These are phyloP conservation scores for Theonella swinhoei DNA, from an alignment of 37 sponge, comb jelly and placozoan genomes.

Conservation along the genomic window DNA sequence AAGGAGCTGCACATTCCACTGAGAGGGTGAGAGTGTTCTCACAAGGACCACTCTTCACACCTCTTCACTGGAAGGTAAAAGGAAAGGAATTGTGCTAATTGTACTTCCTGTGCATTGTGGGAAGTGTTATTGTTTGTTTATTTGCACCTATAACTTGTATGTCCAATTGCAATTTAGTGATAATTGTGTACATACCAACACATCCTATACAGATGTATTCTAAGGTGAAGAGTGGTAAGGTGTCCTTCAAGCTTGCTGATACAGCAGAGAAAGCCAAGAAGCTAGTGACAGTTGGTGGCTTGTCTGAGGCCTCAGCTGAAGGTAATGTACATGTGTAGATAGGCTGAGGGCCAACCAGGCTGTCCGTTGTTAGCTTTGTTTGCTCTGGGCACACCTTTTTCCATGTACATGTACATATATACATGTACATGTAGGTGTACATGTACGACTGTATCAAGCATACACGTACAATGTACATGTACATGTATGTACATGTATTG, in stretches of 20 bases:
- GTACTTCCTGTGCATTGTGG: no score
- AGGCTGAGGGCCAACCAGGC: neutral
- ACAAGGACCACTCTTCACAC: no score
- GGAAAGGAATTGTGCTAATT: no score
- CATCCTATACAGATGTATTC: constrained; percentile 84
- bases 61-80: no score
- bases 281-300: constrained; percentile 73
- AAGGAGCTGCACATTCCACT: no score
- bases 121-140: no score
- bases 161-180: no score
- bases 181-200: no score
- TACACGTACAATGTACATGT: neutral
- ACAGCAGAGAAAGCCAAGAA: constrained; percentile 82
- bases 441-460: neutral
- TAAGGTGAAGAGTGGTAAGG: constrained; percentile 63
- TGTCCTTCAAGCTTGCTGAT: constrained; percentile 62
- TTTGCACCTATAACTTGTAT: no score
- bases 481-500: neutral
- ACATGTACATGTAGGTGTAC: neutral
- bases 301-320: constrained; percentile 79
- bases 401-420: constrained; percentile 8
- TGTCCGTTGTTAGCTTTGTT: neutral
- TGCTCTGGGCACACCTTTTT: no score
- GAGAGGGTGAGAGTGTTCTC: no score
- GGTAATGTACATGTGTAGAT: constrained; percentile 9